These are phyloP conservation scores for Philereme vetulata DNA, from an alignment of 2,888 invertebrate genomes.

Conservation along the genomic window DNA sequence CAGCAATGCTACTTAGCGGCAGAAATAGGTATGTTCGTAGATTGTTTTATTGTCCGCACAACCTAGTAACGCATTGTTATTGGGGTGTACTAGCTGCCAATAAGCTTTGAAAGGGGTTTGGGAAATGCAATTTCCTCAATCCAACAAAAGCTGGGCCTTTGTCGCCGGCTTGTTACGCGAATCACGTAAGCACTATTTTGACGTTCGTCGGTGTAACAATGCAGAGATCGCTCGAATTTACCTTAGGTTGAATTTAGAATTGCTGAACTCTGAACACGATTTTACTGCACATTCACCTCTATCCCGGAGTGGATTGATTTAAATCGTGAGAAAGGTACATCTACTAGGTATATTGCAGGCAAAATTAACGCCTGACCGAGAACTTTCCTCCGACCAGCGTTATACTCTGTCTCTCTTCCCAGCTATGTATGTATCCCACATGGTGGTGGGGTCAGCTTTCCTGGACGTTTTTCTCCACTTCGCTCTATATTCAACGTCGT, in stretches of 20 bases:
- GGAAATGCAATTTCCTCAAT: constrained; percentile 70
- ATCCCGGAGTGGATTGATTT: no score
- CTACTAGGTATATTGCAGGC: no score
- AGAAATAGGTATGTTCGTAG: no score
- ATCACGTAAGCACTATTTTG: constrained; percentile 61
- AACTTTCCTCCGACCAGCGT: no score
- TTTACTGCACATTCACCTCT: neutral
- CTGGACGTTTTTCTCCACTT: no score
- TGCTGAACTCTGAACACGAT: constrained; percentile 11
- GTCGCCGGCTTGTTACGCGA: constrained; percentile 58
- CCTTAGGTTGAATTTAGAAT: constrained; percentile 19
- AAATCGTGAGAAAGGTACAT: no score
- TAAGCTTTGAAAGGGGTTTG: constrained; percentile 55
- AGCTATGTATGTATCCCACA: no score
- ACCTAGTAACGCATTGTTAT: neutral
- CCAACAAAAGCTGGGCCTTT: constrained; percentile 56
- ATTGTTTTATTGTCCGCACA: neutral
- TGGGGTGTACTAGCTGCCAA: constrained; percentile 7
- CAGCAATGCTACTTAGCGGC: no score
- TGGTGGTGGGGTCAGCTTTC: no score
- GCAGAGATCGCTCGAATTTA: constrained; percentile 27
- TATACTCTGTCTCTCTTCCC: no score
- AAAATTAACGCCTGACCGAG: no score
- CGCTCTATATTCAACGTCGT: no score
- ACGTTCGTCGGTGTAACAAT: constrained; percentile 43